Conservation (phyloP, 2,888 invertebrate species). For the Linnaemya tessellans region DNA sequence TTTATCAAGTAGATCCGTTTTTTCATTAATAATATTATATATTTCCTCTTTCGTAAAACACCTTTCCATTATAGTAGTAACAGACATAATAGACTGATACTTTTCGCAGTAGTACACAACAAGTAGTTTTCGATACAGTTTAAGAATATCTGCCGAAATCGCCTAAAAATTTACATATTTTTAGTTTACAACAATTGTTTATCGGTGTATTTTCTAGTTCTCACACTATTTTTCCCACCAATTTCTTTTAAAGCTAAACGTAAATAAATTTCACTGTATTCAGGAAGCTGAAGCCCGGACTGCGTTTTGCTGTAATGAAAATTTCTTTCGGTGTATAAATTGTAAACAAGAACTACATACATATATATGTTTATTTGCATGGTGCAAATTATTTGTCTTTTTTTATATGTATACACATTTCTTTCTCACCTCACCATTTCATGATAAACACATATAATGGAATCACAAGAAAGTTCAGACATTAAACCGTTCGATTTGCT, state of each 20-base stretch:
- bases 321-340: slow-evolving; percentile 33
- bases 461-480: slow-evolving; percentile 49
- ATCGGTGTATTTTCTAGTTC: too few species aligned
- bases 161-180: not conserved
- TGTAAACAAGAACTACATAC: not conserved
- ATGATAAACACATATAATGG: slow-evolving; percentile 66
- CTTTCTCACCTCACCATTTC: slow-evolving; percentile 65
- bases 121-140: slow-evolving; percentile 67
- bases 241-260: slow-evolving; percentile 68
- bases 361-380: too few species aligned
- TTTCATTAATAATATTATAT: slow-evolving; percentile 31
- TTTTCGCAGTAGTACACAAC: slow-evolving; percentile 66
- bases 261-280: slow-evolving; percentile 71
- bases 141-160: slow-evolving; percentile 25
- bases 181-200: too few species aligned
- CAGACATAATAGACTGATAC: slow-evolving; percentile 29
- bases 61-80: slow-evolving; percentile 68
- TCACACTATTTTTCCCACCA: slow-evolving; percentile 56
- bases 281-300: slow-evolving; percentile 23
- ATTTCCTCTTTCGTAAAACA: slow-evolving; percentile 57
- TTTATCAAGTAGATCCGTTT: not conserved
- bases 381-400: too few species aligned
- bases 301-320: slow-evolving; percentile 58
- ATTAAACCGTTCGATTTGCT: not conserved
- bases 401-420: too few species aligned